Conservation (phyloP, 2,797 vertebrate genomes). For the Numenius phaeopus region DNA sequence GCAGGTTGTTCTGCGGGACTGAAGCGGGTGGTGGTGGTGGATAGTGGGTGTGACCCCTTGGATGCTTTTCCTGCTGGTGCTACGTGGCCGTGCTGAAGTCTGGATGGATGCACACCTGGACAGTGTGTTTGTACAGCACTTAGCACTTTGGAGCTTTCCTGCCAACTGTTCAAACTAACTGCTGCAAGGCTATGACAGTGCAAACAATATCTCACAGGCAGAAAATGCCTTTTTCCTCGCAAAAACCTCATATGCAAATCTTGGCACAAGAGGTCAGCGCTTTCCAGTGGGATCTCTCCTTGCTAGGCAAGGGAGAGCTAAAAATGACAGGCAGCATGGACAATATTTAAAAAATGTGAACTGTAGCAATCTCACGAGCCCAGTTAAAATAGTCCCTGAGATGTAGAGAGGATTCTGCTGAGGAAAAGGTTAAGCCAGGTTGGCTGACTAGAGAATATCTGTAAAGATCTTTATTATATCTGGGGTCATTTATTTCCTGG, state of each 20-base stretch:
- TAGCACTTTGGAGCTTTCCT: background rate
- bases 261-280: background rate
- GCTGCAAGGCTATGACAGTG: background rate
- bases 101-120: background rate
- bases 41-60: background rate
- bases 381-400: background rate
- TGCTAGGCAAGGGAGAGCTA: background rate
- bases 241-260: background rate
- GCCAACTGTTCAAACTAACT: background rate
- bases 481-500: background rate
- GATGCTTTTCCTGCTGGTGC: background rate
- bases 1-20: background rate
- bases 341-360: background rate
- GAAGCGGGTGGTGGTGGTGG: background rate
- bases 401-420: background rate
- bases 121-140: accelerated
- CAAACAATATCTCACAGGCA: background rate
- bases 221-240: background rate
- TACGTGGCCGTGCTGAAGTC: background rate
- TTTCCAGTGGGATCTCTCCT: background rate
- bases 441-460: background rate
- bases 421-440: background rate
- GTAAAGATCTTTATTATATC: background rate
- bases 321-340: background rate
- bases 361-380: background rate